A percentile compares a stretch with the other conserved stretches of the same genome.
Conservation (phyloP, 2,797 vertebrate genomes). For the Allobates femoralis region DNA sequence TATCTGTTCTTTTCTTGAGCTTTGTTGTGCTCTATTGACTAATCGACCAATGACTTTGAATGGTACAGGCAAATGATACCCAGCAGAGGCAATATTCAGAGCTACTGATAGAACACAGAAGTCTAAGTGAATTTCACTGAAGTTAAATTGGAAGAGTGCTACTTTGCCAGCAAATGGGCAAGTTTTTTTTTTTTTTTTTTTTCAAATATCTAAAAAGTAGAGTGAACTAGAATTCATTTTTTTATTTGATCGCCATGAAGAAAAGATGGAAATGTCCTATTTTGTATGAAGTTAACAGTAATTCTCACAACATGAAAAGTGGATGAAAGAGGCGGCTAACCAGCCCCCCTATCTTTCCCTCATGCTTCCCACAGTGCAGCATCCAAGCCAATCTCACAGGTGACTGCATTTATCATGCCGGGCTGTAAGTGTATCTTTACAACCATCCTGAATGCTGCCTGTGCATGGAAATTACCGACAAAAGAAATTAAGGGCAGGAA, state of each 20-base stretch:
- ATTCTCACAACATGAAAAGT: conserved; percentile 74
- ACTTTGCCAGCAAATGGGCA: conserved; percentile 23
- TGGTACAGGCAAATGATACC: conserved; percentile 9
- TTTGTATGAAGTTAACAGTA: conserved; percentile 70
- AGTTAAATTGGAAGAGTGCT: conserved; percentile 7
- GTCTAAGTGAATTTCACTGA: neutral
- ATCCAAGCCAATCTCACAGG: conserved; percentile 72
- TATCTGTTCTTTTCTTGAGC: neutral
- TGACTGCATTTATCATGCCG: conserved; percentile 71
- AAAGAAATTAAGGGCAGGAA: conserved; percentile 82
- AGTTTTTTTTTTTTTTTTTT: conserved; percentile 6
- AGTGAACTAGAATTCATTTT: conserved; percentile 14
- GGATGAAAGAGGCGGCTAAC: conserved; percentile 71
- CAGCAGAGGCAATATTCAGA: conserved; percentile 2
- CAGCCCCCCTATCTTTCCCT: conserved; percentile 66
- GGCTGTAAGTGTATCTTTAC: conserved; percentile 73
- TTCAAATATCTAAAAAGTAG: neutral
- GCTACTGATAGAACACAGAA: neutral
- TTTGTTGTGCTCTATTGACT: conserved; percentile 8
- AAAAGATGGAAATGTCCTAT: conserved; percentile 69
- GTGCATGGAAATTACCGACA: conserved; percentile 80
- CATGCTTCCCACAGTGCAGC: conserved; percentile 69
- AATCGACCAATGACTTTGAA: neutral
- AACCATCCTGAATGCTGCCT: conserved; percentile 74
- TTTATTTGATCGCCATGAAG: conserved; percentile 51